These are phyloP conservation scores for Picathartes gymnocephalus DNA, from an alignment of 2,113 vertebrate species.

Conservation along the genomic window DNA sequence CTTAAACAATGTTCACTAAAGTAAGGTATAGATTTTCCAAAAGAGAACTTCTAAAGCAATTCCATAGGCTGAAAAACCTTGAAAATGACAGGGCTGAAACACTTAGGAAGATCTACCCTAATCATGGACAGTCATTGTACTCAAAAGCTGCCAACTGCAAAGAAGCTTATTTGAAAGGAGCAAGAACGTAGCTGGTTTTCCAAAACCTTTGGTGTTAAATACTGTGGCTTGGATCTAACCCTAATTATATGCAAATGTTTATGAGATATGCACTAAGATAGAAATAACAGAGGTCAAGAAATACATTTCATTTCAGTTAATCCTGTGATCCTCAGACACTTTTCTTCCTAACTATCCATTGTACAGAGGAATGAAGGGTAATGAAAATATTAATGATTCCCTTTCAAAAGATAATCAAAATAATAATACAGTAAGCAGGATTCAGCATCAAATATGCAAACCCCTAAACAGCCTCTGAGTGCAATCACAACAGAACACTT, in stretches of 20 bases:
- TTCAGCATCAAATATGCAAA: neutral
- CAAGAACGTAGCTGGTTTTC: neutral
- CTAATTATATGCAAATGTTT: neutral
- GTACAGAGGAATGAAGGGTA: neutral
- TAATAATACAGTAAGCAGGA: neutral
- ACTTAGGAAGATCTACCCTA: neutral
- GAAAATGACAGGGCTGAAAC: neutral
- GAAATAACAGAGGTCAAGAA: neutral
- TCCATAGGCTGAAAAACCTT: neutral
- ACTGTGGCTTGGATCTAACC: neutral
- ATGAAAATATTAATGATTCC: neutral
- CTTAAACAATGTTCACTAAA: neutral
- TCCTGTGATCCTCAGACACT: neutral
- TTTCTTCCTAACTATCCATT: neutral
- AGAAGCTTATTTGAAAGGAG: neutral
- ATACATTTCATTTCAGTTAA: neutral
- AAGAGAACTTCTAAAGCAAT: neutral
- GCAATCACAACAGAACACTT: neutral
- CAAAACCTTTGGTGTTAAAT: neutral
- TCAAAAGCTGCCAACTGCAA: neutral
- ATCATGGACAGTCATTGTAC: neutral
- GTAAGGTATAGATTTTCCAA: neutral
- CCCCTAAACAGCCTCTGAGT: neutral
- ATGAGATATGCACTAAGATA: neutral
- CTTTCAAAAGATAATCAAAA: neutral